A percentile compares a stretch with the other conserved stretches of the same genome.
Conservation (phyloP, 2,797 vertebrate genomes). For the Phaenicophaeus curvirostris region DNA sequence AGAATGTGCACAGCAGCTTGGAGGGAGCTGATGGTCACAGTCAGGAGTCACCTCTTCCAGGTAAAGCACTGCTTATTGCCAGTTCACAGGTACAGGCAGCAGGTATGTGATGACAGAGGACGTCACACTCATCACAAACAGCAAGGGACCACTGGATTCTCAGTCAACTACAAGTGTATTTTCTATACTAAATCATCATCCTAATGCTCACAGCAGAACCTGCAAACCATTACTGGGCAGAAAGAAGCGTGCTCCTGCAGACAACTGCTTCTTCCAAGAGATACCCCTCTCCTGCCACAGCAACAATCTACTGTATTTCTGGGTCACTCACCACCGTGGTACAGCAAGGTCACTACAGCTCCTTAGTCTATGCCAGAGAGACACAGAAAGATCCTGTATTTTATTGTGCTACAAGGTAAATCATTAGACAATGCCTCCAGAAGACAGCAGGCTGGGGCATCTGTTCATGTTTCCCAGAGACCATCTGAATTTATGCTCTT, state of each 20-base stretch:
- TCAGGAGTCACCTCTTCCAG: neutral
- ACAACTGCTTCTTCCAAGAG: neutral
- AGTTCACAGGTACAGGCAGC: neutral
- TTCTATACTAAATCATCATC: neutral
- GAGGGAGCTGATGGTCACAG: neutral
- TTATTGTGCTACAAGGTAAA: constrained; percentile 37
- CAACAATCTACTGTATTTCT: neutral
- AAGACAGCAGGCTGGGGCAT: constrained; percentile 21
- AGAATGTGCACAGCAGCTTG: neutral
- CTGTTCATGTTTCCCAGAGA: constrained; percentile 35
- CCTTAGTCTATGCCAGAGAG: neutral
- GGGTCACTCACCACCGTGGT: neutral
- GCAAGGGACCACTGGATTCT: neutral
- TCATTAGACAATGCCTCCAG: constrained; percentile 23
- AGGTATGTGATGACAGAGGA: neutral
- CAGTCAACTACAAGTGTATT: neutral
- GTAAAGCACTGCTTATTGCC: neutral
- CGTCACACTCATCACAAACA: neutral
- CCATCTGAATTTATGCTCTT: constrained; percentile 49
- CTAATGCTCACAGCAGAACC: neutral
- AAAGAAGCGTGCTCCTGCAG: neutral
- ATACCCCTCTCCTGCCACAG: neutral
- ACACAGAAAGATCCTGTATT: neutral
- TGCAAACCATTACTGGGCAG: neutral
- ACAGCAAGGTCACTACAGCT: neutral